A percentile compares a stretch with the other conserved stretches of the same genome.
Evolutionary conservation across 2,797 vertebrate species (phyloP).

Genomic region (Adrianichthys oophorus): DNA sequence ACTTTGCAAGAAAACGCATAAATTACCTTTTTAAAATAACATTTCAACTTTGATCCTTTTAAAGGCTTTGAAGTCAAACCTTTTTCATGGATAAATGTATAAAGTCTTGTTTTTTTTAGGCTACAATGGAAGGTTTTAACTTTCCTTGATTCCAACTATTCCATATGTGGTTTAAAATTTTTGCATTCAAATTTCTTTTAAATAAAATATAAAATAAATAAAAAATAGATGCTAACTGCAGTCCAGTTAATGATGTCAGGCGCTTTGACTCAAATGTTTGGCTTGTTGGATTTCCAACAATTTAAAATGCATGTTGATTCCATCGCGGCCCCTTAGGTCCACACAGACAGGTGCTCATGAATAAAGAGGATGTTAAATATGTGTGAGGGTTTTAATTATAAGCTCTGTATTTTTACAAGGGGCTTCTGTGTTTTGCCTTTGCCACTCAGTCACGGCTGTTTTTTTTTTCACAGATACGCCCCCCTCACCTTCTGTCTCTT

Average conservation of each 20-base stretch:
- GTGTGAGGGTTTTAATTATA: slow-evolving; percentile 71
- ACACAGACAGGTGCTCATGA: slow-evolving; percentile 75
- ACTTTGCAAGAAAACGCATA: no score
- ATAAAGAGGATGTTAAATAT: slow-evolving; percentile 72
- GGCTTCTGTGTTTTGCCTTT: slow-evolving; percentile 47
- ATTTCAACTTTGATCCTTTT: no score
- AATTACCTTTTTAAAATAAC: no score
- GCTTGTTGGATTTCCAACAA: slow-evolving; percentile 30
- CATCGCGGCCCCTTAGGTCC: slow-evolving; percentile 49
- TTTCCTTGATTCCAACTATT: no score
- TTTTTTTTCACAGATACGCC: neutral
- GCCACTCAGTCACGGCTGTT: slow-evolving; percentile 34
- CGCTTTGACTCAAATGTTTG: slow-evolving; percentile 20
- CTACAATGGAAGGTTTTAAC: no score
- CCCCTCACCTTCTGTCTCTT: slow-evolving; percentile 12
- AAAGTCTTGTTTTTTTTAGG: no score
- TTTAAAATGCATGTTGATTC: slow-evolving; percentile 56
- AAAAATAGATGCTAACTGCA: no score
- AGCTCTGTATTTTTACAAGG: slow-evolving; percentile 65
- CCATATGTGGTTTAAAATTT: no score
- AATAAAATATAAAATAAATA: no score
- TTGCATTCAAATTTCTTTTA: no score
- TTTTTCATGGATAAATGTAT: no score
- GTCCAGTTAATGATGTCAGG: slow-evolving; percentile 26
- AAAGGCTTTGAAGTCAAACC: no score